Percentiles rank a stretch among this genome's conserved stretches.
phyloP scores from a whole-genome alignment of 37 sponge, comb jelly and placozoan species.

The Petrosia ficiformis region DNA sequence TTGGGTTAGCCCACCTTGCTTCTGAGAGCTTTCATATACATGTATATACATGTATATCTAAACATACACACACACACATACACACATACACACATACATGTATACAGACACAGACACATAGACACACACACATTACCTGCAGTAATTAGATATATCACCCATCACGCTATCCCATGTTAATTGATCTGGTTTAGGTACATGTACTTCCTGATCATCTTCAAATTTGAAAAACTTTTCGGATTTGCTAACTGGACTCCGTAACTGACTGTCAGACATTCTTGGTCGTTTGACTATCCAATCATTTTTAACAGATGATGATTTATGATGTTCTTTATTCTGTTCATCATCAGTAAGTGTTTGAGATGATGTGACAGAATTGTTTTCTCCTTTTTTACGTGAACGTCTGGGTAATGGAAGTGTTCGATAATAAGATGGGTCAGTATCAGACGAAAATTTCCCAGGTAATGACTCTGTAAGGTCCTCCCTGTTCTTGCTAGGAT shows the following conservation, averaged over 20 bases:
- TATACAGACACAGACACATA: neutral
- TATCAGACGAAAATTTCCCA: no score
- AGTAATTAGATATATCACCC: neutral
- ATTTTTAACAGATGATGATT: no score
- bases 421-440: neutral
- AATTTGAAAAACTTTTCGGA: constrained; percentile 1
- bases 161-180: neutral
- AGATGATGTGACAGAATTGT: neutral
- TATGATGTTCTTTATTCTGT: no score
- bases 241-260: neutral
- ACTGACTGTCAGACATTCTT: neutral
- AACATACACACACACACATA: neutral
- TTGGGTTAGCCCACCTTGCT: no score
- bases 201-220: neutral
- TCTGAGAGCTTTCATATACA: neutral
- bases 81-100: neutral
- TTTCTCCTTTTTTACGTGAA: no score
- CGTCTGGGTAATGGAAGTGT: no score
- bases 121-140: neutral
- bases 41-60: neutral
- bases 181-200: neutral
- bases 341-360: no score
- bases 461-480: no score
- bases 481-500: neutral
- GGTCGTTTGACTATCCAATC: no score